Conservation (phyloP, 2,797 vertebrate genomes). For the Meriones psammophilus region DNA sequence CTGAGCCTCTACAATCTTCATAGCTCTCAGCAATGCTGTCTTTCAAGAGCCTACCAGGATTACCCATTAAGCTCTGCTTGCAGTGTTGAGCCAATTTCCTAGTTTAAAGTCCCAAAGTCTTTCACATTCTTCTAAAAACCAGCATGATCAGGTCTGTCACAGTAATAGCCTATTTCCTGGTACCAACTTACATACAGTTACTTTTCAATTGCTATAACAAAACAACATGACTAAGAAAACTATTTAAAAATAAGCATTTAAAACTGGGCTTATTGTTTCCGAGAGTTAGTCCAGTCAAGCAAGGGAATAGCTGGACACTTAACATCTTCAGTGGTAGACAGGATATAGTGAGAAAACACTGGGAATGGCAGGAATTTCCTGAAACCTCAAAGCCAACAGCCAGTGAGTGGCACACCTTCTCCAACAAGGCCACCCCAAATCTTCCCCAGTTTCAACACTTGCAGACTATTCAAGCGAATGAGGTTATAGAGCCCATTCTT, state of each 20-base stretch:
- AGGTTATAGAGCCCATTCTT: neutral
- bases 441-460: neutral
- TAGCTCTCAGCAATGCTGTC: neutral
- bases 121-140: neutral
- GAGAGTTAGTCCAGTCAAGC: too few species aligned
- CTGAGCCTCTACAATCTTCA: neutral
- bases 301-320: neutral
- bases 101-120: neutral
- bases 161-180: neutral
- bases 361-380: neutral
- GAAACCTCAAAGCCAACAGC: neutral
- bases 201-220: neutral
- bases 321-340: neutral
- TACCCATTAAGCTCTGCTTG: neutral
- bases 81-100: neutral
- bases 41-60: neutral
- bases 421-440: neutral
- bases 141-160: too few species aligned
- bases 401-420: neutral
- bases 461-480: neutral
- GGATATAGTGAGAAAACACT: neutral
- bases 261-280: neutral
- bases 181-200: neutral
- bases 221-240: neutral
- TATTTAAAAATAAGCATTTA: neutral